Percentiles rank a stretch among this genome's conserved stretches.
phyloP scores from a whole-genome alignment of 2,113 vertebrate genomes.

The Geococcyx californianus region DNA sequence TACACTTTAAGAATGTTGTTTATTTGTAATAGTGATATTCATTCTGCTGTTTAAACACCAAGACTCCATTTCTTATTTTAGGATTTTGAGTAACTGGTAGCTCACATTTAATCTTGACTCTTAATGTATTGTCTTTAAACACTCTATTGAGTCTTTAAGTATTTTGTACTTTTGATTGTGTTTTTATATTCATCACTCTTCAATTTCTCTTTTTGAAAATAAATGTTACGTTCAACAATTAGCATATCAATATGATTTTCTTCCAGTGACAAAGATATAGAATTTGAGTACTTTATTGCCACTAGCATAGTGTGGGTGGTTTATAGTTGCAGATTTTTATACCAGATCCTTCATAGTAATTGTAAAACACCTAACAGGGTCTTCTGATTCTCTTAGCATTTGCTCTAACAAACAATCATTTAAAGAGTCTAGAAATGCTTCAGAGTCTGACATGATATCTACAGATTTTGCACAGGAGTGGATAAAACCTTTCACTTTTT shows the following conservation, averaged over 20 bases:
- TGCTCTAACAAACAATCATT: not conserved
- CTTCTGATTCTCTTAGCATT: not conserved
- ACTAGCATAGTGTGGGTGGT: not conserved
- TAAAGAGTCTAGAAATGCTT: not conserved
- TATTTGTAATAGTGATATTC: not conserved
- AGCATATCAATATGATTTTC: not conserved
- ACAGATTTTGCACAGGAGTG: not conserved
- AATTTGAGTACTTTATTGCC: not conserved
- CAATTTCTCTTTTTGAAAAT: not conserved
- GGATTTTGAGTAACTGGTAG: not conserved
- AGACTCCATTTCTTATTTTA: not conserved
- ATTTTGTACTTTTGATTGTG: not conserved
- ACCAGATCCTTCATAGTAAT: not conserved
- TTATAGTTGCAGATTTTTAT: not conserved
- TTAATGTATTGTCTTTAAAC: not conserved
- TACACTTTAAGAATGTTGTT: not conserved
- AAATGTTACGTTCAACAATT: not conserved
- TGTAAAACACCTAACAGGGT: not conserved
- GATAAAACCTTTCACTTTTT: not conserved
- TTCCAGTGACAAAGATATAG: not conserved
- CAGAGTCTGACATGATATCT: not conserved
- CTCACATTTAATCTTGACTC: not conserved
- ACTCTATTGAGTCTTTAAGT: not conserved
- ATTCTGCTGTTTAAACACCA: not conserved
- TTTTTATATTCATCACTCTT: not conserved